phyloP scores from a whole-genome alignment of 1,140 invertebrate species.

The Drosophila leontia region DNA sequence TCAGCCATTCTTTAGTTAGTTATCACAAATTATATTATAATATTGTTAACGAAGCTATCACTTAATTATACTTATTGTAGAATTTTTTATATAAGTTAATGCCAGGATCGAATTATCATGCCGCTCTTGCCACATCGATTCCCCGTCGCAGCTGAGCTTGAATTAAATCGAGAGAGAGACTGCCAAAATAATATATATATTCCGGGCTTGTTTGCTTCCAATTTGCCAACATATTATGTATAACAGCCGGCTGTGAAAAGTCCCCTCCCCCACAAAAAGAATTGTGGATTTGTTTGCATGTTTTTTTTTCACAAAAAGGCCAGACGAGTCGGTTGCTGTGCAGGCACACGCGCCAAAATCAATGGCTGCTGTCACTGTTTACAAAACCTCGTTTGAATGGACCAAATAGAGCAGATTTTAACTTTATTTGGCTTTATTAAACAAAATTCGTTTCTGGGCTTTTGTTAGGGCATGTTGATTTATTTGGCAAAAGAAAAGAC shows the following conservation, averaged over 20 bases:
- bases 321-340: background rate
- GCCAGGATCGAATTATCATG: background rate
- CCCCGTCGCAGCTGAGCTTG: background rate
- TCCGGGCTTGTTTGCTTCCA: background rate
- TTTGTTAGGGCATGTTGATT: background rate
- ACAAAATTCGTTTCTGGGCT: background rate
- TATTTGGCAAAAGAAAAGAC: background rate
- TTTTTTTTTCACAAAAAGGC: no score
- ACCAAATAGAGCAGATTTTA: background rate
- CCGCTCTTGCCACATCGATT: background rate
- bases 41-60: background rate
- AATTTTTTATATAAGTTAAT: background rate
- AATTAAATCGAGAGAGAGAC: background rate
- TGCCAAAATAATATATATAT: background rate
- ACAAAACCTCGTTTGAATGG: background rate
- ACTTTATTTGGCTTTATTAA: background rate
- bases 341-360: constrained; percentile 4
- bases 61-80: background rate
- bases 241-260: background rate
- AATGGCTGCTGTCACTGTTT: background rate
- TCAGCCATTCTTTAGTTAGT: background rate
- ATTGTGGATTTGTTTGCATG: background rate
- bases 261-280: background rate
- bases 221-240: background rate
- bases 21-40: background rate